Percentiles rank a stretch among this genome's conserved stretches.
Evolutionary conservation across 2,113 vertebrate species (phyloP).

Genomic region (Mormoops blainvillei): DNA sequence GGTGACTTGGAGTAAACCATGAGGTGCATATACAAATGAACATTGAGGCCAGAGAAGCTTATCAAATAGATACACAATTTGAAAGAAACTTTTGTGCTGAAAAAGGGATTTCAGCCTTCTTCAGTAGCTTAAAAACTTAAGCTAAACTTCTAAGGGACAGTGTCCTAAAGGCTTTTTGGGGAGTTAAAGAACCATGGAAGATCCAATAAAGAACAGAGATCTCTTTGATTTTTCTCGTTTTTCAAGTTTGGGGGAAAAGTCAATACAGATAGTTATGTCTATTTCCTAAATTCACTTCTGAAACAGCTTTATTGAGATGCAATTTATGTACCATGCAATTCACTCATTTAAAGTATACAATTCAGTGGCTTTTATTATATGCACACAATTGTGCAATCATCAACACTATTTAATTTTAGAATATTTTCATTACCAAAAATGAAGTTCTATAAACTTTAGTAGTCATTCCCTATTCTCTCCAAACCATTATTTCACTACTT

Average conservation of each 20-base stretch:
- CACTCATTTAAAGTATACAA: background rate
- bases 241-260: background rate
- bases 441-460: background rate
- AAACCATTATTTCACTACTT: background rate
- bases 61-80: background rate
- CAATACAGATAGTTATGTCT: background rate
- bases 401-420: constrained; percentile 14
- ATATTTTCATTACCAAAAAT: background rate
- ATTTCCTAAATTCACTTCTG: background rate
- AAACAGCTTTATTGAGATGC: background rate
- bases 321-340: background rate
- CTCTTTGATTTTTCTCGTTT: background rate
- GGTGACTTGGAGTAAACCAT: background rate
- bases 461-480: background rate
- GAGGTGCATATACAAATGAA: background rate
- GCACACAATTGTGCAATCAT: background rate
- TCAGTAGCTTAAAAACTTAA: background rate
- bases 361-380: background rate
- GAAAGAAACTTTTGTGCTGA: background rate
- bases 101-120: background rate
- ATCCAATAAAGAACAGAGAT: background rate
- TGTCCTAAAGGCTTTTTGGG: background rate
- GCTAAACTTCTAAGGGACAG: background rate
- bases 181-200: background rate
- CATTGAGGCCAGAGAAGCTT: background rate